phyloP scores from a whole-genome alignment of 2,113 vertebrate species.

The Rhipidura dahli region DNA sequence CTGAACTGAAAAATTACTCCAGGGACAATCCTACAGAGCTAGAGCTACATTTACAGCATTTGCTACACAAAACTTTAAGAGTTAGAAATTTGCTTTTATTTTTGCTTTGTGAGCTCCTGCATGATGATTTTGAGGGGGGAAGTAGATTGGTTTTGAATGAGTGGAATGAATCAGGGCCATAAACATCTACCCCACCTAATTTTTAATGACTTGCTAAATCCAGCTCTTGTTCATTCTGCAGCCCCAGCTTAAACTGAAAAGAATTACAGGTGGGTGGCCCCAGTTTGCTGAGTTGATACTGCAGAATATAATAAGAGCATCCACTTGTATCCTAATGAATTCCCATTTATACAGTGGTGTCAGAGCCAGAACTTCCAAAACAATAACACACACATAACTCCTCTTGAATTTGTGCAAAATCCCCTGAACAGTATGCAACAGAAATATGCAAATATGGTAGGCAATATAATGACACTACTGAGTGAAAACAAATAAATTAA shows the following conservation, averaged over 20 bases:
- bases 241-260: background rate
- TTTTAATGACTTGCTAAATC: background rate
- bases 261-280: background rate
- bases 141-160: background rate
- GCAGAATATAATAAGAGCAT: background rate
- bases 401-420: background rate
- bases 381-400: background rate
- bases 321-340: background rate
- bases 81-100: background rate
- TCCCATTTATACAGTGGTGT: background rate
- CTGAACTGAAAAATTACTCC: background rate
- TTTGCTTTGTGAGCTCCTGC: background rate
- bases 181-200: accelerated
- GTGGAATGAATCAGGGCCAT: background rate
- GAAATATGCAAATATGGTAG: background rate
- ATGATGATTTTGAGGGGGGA: background rate
- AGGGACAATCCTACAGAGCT: background rate
- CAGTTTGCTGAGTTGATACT: background rate
- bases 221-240: background rate
- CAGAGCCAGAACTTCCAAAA: background rate
- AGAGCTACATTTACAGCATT: background rate
- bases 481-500: background rate
- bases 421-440: background rate
- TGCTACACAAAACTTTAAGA: background rate
- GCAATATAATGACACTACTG: background rate